Conservation (phyloP, 2,888 invertebrate species). For the Drosophila macrospina region DNA sequence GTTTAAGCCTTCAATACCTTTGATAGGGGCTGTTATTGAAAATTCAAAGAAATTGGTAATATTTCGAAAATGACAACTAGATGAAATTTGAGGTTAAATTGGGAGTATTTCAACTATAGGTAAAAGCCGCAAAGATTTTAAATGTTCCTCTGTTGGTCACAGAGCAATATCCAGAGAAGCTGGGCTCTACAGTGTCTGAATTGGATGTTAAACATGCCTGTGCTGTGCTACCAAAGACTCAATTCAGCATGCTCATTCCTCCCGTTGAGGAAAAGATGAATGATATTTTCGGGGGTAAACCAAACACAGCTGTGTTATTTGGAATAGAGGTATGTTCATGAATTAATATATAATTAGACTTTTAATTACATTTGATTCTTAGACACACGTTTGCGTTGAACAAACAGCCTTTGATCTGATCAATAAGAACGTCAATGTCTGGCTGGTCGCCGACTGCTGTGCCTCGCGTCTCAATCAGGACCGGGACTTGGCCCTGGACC, state of each 20-base stretch:
- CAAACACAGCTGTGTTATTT: conserved; percentile 88
- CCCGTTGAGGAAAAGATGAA: conserved; percentile 87
- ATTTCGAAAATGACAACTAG: not conserved
- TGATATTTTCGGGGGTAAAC: conserved; percentile 86
- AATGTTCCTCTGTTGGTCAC: conserved; percentile 89
- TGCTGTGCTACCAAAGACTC: conserved; percentile 90
- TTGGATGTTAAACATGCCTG: conserved; percentile 88
- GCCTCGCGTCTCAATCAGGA: conserved; percentile 91
- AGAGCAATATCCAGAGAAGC: conserved; percentile 90
- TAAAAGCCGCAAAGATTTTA: conserved; percentile 88
- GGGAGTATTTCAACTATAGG: conserved; percentile 84
- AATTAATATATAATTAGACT: not conserved
- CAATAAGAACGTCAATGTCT: conserved; percentile 87
- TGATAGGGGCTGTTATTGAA: conserved; percentile 90
- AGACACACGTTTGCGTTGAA: conserved; percentile 93
- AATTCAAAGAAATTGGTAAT: conserved; percentile 89
- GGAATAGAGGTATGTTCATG: conserved; percentile 87
- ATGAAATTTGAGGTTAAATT: not conserved
- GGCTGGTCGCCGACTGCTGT: conserved; percentile 91
- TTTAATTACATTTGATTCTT: not conserved
- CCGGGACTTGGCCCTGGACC: conserved; percentile 89
- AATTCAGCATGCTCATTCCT: conserved; percentile 91
- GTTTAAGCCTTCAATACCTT: conserved; percentile 89
- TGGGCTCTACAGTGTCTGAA: conserved; percentile 90
- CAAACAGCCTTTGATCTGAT: conserved; percentile 91